Base-by-base conservation (phyloP, 2,113 vertebrate species). In the Gallinago media region DNA sequence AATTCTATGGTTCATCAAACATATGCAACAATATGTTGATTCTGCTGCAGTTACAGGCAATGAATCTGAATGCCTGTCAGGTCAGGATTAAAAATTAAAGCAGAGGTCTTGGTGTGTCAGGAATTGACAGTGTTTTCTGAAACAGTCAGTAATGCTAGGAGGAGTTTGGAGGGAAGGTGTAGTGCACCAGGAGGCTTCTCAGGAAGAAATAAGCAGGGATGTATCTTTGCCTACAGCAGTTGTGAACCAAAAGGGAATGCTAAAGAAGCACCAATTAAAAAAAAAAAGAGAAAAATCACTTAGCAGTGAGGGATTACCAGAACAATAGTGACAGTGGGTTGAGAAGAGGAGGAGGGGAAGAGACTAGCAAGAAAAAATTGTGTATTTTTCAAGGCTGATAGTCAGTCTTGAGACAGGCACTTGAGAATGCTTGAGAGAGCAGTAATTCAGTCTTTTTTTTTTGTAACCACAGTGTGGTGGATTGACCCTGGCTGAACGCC, bases 1-100 rank as follows among this genome's bases (percentile, higher is more conserved):
- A 96, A 96, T 96, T 90, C 95, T 89, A 84, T 36, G 81, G 79
- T 96, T 97, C 96, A 95, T 92, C 88, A 92, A 91, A 92, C 85
- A 92, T 59, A 85, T 4, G 52, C 85, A 97, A 92, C 81, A 96
- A 73, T 91, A 96, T 83, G 82, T 94, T 95, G 90, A 93, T 90
- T 95, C 63, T 59, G 73, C 32, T 38, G 63, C 46, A 79, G 76
- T 88, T 92, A 88, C 52, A 89, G 61, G 29, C 75, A 94, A 62
- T 59, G 66, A 86, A 91, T 96, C 20, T 23, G 73, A 97, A 93
- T 62, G 71, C 29, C 74, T 95, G 78, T 90, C 75, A 91, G 75
- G 67, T 62, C 66, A 68, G 59, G 50, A 97, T 88, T 93, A 94
- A 97, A 97, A 95, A 96, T 63, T 95, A 88, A 97, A 97, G 89